phyloP scores from a whole-genome alignment of 2,888 invertebrate species.

The Ptychoptera albimana region DNA sequence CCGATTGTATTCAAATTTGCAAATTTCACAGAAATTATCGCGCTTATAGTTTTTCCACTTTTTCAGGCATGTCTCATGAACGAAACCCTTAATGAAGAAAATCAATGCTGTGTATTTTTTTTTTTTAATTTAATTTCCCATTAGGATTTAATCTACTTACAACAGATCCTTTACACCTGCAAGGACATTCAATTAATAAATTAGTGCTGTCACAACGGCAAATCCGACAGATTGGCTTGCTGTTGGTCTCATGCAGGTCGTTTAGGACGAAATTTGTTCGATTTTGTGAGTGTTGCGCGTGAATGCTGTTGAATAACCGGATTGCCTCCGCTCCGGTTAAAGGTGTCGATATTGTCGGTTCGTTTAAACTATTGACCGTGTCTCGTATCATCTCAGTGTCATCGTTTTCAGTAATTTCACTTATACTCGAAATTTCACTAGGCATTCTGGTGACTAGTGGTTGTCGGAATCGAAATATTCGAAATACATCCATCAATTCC shows the following conservation, averaged over 20 bases:
- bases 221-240: constrained; percentile 18
- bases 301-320: constrained; percentile 17
- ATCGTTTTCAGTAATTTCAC: too few species aligned
- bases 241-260: neutral
- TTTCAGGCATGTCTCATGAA: constrained; percentile 23
- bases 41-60: constrained; percentile 24
- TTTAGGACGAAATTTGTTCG: neutral
- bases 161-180: constrained; percentile 26
- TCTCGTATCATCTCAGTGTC: too few species aligned
- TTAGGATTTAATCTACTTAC: too few species aligned
- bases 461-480: too few species aligned
- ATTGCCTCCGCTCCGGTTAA: constrained; percentile 17
- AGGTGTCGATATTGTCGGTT: neutral
- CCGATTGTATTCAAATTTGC: constrained; percentile 18
- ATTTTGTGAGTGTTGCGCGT: neutral
- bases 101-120: neutral
- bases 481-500: too few species aligned
- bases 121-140: neutral
- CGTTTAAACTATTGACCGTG: neutral
- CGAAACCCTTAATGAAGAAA: constrained; percentile 17
- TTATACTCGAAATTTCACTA: too few species aligned
- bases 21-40: constrained; percentile 23
- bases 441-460: too few species aligned
- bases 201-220: constrained; percentile 24
- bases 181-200: constrained; percentile 22